Evolutionary conservation across 2,888 invertebrate species (phyloP), one percentile per base, ranked within the genome.

Genomic region (Microplitis manilae): DNA sequence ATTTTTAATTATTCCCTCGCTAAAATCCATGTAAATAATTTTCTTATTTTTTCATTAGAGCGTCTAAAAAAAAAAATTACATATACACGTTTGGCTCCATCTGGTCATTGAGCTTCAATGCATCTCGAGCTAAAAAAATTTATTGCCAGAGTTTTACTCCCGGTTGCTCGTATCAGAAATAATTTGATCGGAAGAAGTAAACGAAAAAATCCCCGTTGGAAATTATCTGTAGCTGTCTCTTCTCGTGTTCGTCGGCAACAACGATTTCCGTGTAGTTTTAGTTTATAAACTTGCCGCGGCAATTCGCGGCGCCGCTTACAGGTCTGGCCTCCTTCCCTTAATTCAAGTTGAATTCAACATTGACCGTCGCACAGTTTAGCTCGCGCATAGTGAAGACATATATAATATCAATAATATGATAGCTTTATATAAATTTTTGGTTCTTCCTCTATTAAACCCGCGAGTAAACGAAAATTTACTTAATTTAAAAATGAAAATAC

Each of bases 291-390:
- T 75, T 77, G 75, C 77, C 79, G 62, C 60, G 4, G 4, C 4
- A 30, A 30, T 30, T 30, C 30, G 59, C 65, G 75, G 20, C 73
- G 65, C 65, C 71, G 75, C 78, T 30, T 30, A 77, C 38, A 20
- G 62, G 62, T 65, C 61, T 76, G 8, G 8, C 78, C 81, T 81
- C 84, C 84, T 81, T 83, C 84, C 83, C 84, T 83, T 83, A 82
- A 83, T 85, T 87, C 84, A 85, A 87, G 85, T 86, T 85, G 87
- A 85, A 88, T 85, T 85, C 85, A 87, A 86, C 87, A 86, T 87
- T 87, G 88, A 87, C 87, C 86, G 87, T 85, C 85, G 85, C 79
- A 76, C 81, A 73, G 83, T 83, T 80, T 81, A 82, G 84, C 78
- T 82, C 82, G 83, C 84, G 82, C 79, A 79, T 78, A 50, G 50